Base-by-base conservation (phyloP, 2,888 invertebrate genomes). In the Rosalia funebris region DNA sequence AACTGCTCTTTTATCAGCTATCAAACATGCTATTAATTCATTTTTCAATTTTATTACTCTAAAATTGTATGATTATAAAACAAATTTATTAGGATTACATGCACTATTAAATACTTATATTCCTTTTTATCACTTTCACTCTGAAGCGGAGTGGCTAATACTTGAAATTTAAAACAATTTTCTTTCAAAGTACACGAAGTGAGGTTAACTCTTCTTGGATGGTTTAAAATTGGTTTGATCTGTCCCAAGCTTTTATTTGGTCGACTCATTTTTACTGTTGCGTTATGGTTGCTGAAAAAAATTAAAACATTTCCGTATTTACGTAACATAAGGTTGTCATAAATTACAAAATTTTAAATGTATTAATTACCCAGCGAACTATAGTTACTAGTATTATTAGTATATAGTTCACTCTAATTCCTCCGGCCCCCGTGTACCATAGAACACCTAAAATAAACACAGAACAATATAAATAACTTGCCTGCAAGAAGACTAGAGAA, bases 41-140 rank as follows among this genome's bases (percentile, higher is more conserved):
- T 93, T 92, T 57, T 84, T 81, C 55, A 92, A 80, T 39, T 84
- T 81, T 48, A 91, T 84, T 1, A 88, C 87, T 77, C 89, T 89
- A 69, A 53, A 82, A 73, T 11, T 14, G 1, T 32, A 45, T 4
- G 14, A 32, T 3, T 37, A 0, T 20, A 41, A 9, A n/a, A 37
- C 9, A 11, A 11, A 32, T 11, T n/a, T 19, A 32, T 36, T 12
- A 17, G 9, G n/a, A 37, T 36, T 50, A 1, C 41, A 56, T 48
- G 10, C 14, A 47, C n/a, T 36, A 31, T 34, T 10, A 55, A 12
- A 31, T 68, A 66, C 66, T 68, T 91, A 77, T 93, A 93, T 57
- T 88, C 82, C 77, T 93, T 93, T 77, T 89, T 89, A 80, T 93
- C 93, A 68, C 88, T 88, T 55, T 85, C 85, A 47, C 92, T 91